These are phyloP conservation scores for Drosophila infuscata DNA, from an alignment of 2,888 invertebrate genomes.

Conservation along the genomic window DNA sequence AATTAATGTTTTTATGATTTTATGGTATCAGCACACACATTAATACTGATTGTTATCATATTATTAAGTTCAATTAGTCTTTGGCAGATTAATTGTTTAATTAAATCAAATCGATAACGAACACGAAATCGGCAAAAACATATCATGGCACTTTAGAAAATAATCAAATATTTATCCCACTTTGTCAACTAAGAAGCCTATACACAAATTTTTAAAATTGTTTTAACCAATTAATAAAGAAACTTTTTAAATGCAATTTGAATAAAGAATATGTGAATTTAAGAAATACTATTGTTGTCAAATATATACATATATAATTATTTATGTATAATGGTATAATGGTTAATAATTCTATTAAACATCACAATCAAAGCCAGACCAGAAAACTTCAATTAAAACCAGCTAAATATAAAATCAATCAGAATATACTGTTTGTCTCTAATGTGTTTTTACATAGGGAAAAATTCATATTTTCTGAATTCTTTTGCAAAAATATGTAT, in stretches of 20 bases:
- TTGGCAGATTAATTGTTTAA: not conserved
- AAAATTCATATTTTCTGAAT: no score
- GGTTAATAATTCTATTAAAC: conserved; percentile 24
- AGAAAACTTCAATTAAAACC: conserved; percentile 44
- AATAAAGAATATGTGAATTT: not conserved
- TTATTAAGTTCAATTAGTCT: conserved; percentile 1
- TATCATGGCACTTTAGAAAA: not conserved
- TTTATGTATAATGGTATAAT: not conserved
- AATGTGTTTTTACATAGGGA: no score
- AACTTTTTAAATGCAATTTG: not conserved
- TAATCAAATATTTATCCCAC: not conserved
- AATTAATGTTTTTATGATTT: no score
- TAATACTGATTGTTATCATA: not conserved
- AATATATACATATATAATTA: not conserved
- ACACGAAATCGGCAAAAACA: no score
- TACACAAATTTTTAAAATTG: conserved; percentile 1
- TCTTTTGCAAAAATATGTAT: no score
- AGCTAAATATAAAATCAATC: conserved; percentile 3
- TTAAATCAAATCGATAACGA: not conserved
- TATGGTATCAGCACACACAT: no score
- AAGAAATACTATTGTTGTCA: not conserved
- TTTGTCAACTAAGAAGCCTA: not conserved
- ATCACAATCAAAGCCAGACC: not conserved
- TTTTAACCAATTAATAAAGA: not conserved
- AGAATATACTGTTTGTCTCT: not conserved